phyloP scores from a whole-genome alignment of 2,113 vertebrate species.

The Cynocephalus volans region DNA sequence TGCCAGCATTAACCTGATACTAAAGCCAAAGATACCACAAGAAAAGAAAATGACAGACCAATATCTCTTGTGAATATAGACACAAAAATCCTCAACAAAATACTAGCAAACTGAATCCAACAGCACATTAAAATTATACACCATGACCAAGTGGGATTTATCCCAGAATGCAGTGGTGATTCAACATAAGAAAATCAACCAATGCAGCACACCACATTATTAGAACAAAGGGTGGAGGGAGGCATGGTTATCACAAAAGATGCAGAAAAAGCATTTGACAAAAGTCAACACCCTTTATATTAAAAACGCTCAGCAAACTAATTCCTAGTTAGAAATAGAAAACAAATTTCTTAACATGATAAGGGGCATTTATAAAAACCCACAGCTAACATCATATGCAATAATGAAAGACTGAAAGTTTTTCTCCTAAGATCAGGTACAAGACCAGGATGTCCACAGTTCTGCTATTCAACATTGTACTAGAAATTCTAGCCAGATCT shows the following conservation, averaged over 20 bases:
- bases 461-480: constrained; percentile 5
- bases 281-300: neutral
- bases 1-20: neutral
- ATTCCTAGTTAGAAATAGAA: neutral
- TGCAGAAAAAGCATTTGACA: constrained; percentile 8
- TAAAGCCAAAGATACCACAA: constrained; percentile 22
- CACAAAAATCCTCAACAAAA: neutral
- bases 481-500: constrained; percentile 31
- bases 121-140: neutral
- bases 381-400: neutral
- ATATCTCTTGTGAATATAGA: constrained; percentile 21
- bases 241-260: neutral
- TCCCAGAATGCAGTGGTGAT: neutral
- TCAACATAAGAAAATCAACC: constrained; percentile 37
- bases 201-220: constrained; percentile 6
- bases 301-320: constrained; percentile 7
- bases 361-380: neutral
- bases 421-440: constrained; percentile 4
- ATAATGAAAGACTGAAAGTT: neutral
- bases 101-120: constrained; percentile 30
- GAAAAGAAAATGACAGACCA: neutral
- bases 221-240: neutral
- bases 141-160: constrained; percentile 11
- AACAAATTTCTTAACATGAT: neutral
- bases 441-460: neutral